Evolutionary conservation across 2,888 invertebrate genomes (phyloP), one percentile per base, ranked within the genome.

Genomic region (Acronicta psi): DNA sequence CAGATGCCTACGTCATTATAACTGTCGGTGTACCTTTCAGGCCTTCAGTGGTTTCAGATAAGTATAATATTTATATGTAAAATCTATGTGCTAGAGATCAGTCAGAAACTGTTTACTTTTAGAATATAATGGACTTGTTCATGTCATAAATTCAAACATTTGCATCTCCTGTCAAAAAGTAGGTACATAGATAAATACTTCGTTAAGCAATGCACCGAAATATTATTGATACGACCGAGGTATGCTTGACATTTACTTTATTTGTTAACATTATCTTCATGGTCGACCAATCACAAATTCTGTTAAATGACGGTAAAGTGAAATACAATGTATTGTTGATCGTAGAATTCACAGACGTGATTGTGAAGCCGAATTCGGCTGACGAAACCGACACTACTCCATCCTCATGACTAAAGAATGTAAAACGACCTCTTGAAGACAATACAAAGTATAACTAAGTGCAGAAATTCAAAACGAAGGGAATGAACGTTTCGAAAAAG

Each of bases 91-190:
- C n/a, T n/a, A n/a, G n/a, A n/a, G n/a, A n/a, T n/a, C n/a, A n/a
- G 23, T 23, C 23, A 6, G 23, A 23, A 23, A 23, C n/a, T n/a
- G n/a, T n/a, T n/a, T n/a, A n/a, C n/a, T n/a, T n/a, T n/a, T n/a
- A n/a, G n/a, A n/a, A n/a, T n/a, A n/a, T n/a, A n/a, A 9, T 60
- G 17, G 46, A 56, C 46, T 36, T 69, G 55, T 59, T n/a, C n/a
- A n/a, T 61, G 47, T 53, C n/a, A 34, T 11, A 29, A 36, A 5
- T 40, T 34, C 5, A 23, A 37, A 20, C 8, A 17, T 18, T 34
- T 54, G n/a, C n/a, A 18, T 18, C 8, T 14, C 23, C 13, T 5
- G 20, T 4, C 20, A 13, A 16, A 36, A 8, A 53, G 54, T 44
- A 9, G 34, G 17, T 14, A 68, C 9, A 25, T 9, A 9, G 25